Percentiles rank a stretch among this genome's conserved stretches.
Evolutionary conservation across 2,888 invertebrate genomes (phyloP).

Genomic region (Leptopterna dolabrata): DNA sequence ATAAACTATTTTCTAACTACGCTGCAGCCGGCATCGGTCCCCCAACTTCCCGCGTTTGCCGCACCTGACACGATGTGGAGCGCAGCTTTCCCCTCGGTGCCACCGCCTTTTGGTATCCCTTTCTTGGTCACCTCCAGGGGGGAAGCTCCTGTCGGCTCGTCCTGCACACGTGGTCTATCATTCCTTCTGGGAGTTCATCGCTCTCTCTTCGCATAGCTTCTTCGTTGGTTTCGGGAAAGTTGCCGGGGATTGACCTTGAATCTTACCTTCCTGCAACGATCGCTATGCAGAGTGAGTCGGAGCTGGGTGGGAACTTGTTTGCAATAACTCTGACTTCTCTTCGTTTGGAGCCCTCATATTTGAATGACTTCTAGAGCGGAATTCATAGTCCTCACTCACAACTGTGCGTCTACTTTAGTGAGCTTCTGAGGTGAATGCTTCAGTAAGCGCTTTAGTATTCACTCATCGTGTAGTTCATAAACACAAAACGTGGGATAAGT

Average conservation of each 20-base stretch:
- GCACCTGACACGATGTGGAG: constrained; percentile 37
- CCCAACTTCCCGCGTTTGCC: not conserved
- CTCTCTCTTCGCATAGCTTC: constrained; percentile 16
- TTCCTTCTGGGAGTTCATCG: constrained; percentile 31
- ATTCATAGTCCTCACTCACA: too few relatives aligned
- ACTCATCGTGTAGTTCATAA: too few relatives aligned
- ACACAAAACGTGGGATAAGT: too few relatives aligned
- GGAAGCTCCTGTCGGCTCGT: constrained; percentile 5
- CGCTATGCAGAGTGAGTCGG: not conserved
- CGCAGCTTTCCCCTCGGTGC: constrained; percentile 23
- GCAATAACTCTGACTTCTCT: too few relatives aligned
- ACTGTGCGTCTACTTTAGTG: too few relatives aligned
- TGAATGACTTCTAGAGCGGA: too few relatives aligned
- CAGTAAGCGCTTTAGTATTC: too few relatives aligned
- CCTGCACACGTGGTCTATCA: constrained; percentile 33
- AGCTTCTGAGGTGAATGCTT: too few relatives aligned
- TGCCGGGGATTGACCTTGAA: not conserved
- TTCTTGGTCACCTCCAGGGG: not conserved
- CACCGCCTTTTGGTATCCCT: not conserved
- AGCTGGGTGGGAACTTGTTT: not conserved
- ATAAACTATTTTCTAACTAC: too few relatives aligned
- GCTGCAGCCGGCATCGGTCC: not conserved
- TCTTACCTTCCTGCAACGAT: not conserved
- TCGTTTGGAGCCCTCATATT: too few relatives aligned
- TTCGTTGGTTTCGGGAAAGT: not conserved